phyloP scores from a whole-genome alignment of 2,113 vertebrate species.

The Camelus bactrianus region DNA sequence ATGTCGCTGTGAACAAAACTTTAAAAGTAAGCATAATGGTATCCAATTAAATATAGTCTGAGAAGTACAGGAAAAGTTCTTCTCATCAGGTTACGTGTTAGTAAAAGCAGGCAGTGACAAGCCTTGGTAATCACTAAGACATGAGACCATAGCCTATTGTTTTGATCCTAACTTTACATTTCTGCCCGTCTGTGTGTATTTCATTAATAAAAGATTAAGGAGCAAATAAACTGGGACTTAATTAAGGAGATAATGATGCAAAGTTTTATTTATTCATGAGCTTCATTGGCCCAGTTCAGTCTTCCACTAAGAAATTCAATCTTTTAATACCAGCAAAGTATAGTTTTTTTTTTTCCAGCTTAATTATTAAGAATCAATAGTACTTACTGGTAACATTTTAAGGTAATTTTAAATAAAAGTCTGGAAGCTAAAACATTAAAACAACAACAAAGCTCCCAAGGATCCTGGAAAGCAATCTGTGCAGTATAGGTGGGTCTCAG shows the following conservation, averaged over 20 bases:
- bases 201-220: slow-evolving; percentile 51
- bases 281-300: slow-evolving; percentile 3
- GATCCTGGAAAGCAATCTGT: background rate
- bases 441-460: slow-evolving; percentile 19
- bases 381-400: slow-evolving; percentile 47
- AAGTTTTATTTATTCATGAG: slow-evolving; percentile 70
- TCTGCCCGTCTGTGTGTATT: slow-evolving; percentile 39
- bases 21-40: background rate
- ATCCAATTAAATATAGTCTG: background rate
- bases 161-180: slow-evolving; percentile 50
- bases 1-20: slow-evolving; percentile 2
- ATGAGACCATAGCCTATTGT: background rate
- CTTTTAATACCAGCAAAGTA: slow-evolving; percentile 39
- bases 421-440: slow-evolving; percentile 11
- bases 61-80: background rate
- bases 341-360: slow-evolving; percentile 14
- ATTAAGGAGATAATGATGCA: slow-evolving; percentile 58
- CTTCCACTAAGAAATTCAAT: slow-evolving; percentile 50
- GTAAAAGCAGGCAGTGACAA: background rate
- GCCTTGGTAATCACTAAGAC: slow-evolving; percentile 39
- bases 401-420: slow-evolving; percentile 47
- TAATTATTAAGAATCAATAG: slow-evolving; percentile 55
- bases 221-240: slow-evolving; percentile 71
- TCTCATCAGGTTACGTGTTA: background rate
- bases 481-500: background rate